Conservation (phyloP, 2,113 vertebrate genomes). For the Callipepla squamata region DNA sequence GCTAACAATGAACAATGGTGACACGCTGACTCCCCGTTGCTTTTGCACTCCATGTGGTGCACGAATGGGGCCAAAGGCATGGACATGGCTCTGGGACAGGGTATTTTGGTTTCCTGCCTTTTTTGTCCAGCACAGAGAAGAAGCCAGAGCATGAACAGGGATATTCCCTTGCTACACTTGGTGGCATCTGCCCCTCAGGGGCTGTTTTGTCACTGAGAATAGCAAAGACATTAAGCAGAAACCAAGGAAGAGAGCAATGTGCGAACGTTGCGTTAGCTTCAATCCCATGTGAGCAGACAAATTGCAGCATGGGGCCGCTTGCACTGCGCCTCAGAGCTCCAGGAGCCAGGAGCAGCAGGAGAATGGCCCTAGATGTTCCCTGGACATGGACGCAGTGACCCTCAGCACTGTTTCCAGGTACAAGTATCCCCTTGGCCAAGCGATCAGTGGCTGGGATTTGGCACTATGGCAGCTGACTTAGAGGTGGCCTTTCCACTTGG, state of each 20-base stretch:
- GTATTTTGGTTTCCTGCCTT: constrained; percentile 64
- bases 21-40: constrained; percentile 7
- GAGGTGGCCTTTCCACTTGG: constrained; percentile 19
- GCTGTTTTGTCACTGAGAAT: constrained; percentile 27
- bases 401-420: neutral
- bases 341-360: neutral
- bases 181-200: constrained; percentile 38
- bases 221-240: neutral
- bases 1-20: constrained; percentile 64
- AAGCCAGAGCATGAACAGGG: constrained; percentile 45
- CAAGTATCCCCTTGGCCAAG: neutral
- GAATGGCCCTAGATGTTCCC: neutral
- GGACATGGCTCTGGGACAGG: constrained; percentile 36
- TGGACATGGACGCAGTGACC: neutral
- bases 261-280: constrained; percentile 11
- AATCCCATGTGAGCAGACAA: neutral
- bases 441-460: neutral
- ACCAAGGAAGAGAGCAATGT: neutral
- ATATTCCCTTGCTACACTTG: constrained; percentile 25
- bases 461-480: accelerated
- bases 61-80: neutral
- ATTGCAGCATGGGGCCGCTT: neutral
- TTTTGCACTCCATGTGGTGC: constrained; percentile 16
- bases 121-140: constrained; percentile 13
- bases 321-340: neutral